A percentile compares a stretch with the other conserved stretches of the same genome.
phyloP scores from a whole-genome alignment of 1,140 invertebrate genomes.

The Bombus balteatus region DNA sequence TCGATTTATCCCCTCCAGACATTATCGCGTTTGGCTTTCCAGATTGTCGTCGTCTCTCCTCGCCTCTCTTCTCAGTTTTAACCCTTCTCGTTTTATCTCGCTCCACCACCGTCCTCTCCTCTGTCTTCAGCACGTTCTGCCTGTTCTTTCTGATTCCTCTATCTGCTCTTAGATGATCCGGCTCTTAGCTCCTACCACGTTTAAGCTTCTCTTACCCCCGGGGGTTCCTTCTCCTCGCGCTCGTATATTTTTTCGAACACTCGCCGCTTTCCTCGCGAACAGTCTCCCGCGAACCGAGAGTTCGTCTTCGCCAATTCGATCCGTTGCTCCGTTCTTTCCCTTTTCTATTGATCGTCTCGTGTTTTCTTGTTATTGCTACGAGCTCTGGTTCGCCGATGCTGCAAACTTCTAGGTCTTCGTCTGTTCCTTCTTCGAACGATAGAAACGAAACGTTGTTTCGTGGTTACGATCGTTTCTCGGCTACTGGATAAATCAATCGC shows the following conservation, averaged over 20 bases:
- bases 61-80: background rate
- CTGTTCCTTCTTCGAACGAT: background rate
- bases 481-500: conserved; percentile 45
- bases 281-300: background rate
- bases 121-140: conserved; percentile 39
- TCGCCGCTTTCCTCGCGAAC: background rate
- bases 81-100: conserved; percentile 21
- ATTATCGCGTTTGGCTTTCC: conserved; percentile 41
- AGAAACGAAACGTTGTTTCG: background rate
- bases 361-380: background rate
- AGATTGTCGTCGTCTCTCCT: conserved; percentile 32
- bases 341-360: background rate
- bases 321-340: background rate
- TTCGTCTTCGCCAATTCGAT: conserved; percentile 4
- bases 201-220: conserved; percentile 16
- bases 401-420: background rate
- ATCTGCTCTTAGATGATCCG: conserved; percentile 53
- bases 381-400: too few relatives aligned
- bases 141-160: conserved; percentile 58
- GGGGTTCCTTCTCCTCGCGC: too few relatives aligned
- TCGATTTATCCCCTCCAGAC: conserved; percentile 50
- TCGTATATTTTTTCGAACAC: conserved; percentile 11
- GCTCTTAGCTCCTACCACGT: conserved; percentile 41
- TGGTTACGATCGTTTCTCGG: conserved; percentile 24
- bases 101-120: background rate